Percentiles rank a stretch among this genome's conserved stretches.
Conservation (phyloP, 2,113 vertebrate genomes). For the Geococcyx californianus region DNA sequence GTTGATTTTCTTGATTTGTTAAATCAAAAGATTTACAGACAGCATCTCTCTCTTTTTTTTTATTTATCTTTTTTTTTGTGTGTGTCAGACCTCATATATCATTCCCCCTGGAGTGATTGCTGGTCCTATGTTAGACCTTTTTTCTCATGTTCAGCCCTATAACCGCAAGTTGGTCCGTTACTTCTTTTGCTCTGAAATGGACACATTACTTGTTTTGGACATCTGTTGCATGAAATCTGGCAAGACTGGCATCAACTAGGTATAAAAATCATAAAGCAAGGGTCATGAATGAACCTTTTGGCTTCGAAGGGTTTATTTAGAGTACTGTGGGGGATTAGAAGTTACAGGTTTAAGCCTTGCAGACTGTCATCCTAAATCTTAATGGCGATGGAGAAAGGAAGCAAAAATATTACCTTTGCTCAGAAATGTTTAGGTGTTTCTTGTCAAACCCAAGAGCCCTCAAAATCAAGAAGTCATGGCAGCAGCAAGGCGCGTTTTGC, state of each 20-base stretch:
- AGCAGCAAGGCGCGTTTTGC: not conserved
- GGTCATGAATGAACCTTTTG: not conserved
- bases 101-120: not conserved
- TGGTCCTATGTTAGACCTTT: not conserved
- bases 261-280: not conserved
- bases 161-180: not conserved
- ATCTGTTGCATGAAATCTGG: not conserved
- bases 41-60: too few species aligned
- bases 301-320: not conserved
- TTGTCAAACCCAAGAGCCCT: not conserved
- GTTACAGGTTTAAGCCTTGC: not conserved
- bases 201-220: not conserved
- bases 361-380: not conserved
- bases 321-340: not conserved
- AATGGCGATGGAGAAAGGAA: not conserved
- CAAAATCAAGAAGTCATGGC: not conserved
- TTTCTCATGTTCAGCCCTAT: not conserved
- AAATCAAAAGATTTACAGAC: too few species aligned
- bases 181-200: not conserved
- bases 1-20: too few species aligned
- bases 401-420: not conserved
- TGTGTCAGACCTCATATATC: too few species aligned
- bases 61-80: too few species aligned
- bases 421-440: not conserved
- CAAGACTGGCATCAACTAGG: not conserved